Conservation (phyloP, 1,140 invertebrate genomes). For the Periplaneta americana region DNA sequence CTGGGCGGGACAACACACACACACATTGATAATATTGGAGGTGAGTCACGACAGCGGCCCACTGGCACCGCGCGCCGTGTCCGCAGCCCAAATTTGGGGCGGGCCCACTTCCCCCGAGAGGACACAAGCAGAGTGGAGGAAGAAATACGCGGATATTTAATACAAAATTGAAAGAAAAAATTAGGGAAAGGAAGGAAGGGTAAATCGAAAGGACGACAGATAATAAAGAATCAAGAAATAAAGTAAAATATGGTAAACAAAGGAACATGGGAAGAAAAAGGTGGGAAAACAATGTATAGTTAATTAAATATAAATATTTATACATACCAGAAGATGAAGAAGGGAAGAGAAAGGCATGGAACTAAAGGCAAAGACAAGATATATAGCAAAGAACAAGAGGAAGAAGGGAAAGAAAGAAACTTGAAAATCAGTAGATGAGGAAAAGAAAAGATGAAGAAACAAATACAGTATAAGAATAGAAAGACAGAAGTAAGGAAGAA, state of each 20-base stretch:
- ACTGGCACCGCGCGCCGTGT: not conserved
- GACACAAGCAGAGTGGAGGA: not conserved
- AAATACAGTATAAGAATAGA: not conserved
- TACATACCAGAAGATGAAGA: too few relatives aligned
- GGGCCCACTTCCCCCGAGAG: not conserved
- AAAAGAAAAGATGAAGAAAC: not conserved
- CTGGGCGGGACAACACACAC: not conserved
- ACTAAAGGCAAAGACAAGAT: not conserved
- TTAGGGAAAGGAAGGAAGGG: too few relatives aligned
- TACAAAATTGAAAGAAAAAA: too few relatives aligned
- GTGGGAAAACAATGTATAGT: too few relatives aligned
- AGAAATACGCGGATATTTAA: not conserved
- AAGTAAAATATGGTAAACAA: too few relatives aligned
- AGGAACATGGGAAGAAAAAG: too few relatives aligned
- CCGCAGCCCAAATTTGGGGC: not conserved
- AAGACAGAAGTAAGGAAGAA: not conserved
- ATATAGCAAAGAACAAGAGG: not conserved
- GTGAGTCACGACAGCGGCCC: not conserved
- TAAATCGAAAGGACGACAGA: too few relatives aligned
- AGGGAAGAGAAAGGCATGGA: too few relatives aligned
- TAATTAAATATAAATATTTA: too few relatives aligned
- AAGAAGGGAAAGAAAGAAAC: not conserved
- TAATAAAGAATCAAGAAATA: too few relatives aligned
- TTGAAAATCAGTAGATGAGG: too few relatives aligned
- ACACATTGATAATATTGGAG: not conserved